Base-by-base conservation (phyloP, 2,888 invertebrate genomes). In the Epinotia brunnichana region DNA sequence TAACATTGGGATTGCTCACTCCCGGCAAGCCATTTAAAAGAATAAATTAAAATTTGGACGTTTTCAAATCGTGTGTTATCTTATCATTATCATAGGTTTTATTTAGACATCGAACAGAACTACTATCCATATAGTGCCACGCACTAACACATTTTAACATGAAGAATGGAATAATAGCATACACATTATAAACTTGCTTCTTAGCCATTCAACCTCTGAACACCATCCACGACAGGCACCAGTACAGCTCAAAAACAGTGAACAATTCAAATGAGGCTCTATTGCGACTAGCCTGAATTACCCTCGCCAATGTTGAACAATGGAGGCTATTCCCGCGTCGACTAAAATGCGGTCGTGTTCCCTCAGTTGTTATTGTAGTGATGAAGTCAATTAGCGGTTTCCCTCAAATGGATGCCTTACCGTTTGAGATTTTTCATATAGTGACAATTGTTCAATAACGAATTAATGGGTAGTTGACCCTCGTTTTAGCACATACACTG, bases 281-380 rank as follows among this genome's bases (percentile, higher is more conserved):
- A 59, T 51, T 10, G 35, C 59, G 48, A 60, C 19, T 68, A 48
- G 21, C 48, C 59, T 17, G 21, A 62, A 62, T 62, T 53, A 39
- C 57, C 29, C n/a, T 24, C 60, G 10, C 69, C 69, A 44, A 69
- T 59, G 48, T 59, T 68, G 29, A 59, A 69, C 61, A 69, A 69
- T 61, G 54, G 69, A 29, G 48, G 29, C 53, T 62, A 62, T 69
- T 62, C 41, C 61, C 7, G 54, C 54, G 24, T 62, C 41, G 3
- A 44, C 54, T 62, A 61, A 69, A 69, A 69, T 61, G 69, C 53
- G 69, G 54, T 61, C 61, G 29, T 21, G 24, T 17, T 19, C 61
- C 17, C 61, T 61, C 54, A 39, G 61, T 61, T 19, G 54, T 54
- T 51, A 68, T 68, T 69, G 44, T 62, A 69, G 60, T 69, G 54